A percentile compares a stretch with the other conserved stretches of the same genome.
Conservation (phyloP, 2,797 vertebrate species). For the Leuciscus waleckii region DNA sequence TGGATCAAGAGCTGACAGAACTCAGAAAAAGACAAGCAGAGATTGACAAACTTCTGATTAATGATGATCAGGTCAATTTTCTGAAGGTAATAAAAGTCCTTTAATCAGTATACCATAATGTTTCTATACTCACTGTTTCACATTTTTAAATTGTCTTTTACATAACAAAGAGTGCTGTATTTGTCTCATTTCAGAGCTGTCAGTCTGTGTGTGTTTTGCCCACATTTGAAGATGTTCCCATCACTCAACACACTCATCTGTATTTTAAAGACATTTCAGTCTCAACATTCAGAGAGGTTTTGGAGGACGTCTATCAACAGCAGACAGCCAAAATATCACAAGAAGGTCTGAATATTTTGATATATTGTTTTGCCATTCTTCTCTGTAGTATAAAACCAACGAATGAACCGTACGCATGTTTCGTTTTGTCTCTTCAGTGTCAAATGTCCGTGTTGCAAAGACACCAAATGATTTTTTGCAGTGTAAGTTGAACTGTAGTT, state of each 20-base stretch:
- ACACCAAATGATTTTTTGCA: slow-evolving; percentile 32
- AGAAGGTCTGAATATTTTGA: slow-evolving; percentile 26
- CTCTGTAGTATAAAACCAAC: neutral
- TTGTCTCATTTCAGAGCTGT: slow-evolving; percentile 16
- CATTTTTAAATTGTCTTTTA: neutral
- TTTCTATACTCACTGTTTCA: neutral
- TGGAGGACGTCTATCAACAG: neutral
- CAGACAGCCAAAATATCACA: slow-evolving; percentile 1
- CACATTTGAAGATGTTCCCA: neutral
- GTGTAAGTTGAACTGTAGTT: slow-evolving; percentile 24
- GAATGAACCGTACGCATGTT: neutral
- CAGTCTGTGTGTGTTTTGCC: slow-evolving; percentile 15
- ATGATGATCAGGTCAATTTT: neutral
- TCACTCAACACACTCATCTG: slow-evolving; percentile 8
- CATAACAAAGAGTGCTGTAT: neutral
- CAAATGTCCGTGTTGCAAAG: slow-evolving; percentile 16
- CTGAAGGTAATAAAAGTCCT: neutral
- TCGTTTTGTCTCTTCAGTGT: slow-evolving; percentile 9
- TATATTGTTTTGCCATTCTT: neutral
- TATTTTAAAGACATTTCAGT: slow-evolving; percentile 29
- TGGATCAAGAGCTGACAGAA: slow-evolving; percentile 35
- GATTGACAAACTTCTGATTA: slow-evolving; percentile 2
- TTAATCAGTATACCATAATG: neutral
- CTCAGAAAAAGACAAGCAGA: slow-evolving; percentile 17
- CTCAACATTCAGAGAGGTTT: neutral